Evolutionary conservation across 2,113 vertebrate genomes (phyloP).

Genomic region (Cochlearius cochlearius): DNA sequence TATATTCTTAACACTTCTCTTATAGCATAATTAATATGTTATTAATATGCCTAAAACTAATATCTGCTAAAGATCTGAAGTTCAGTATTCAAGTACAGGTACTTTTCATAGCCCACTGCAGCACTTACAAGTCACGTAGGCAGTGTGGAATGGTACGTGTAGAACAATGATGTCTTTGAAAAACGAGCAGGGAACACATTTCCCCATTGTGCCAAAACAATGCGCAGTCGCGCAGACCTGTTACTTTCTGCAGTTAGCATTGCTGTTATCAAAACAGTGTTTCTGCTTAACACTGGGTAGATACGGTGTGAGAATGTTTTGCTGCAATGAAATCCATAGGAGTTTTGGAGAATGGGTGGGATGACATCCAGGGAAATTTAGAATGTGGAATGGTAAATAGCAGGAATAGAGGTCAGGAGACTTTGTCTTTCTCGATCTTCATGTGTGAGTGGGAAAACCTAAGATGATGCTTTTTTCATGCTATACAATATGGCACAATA

Average conservation of each 20-base stretch:
- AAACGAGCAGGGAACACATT: neutral
- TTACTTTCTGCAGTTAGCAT: neutral
- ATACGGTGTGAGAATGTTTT: neutral
- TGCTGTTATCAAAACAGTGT: neutral
- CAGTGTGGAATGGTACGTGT: neutral
- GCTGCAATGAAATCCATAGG: neutral
- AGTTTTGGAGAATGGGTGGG: neutral
- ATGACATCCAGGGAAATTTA: neutral
- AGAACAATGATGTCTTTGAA: neutral
- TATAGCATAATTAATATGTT: neutral
- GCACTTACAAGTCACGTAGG: neutral
- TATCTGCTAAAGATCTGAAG: neutral
- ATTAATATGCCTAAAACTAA: neutral
- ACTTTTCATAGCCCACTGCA: neutral
- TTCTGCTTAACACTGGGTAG: neutral
- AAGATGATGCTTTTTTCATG: neutral
- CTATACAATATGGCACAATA: neutral
- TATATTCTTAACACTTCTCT: neutral
- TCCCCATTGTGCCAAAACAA: neutral
- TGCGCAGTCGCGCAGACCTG: neutral
- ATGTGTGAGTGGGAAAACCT: neutral
- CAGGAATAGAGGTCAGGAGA: neutral
- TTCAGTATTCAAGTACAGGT: neutral
- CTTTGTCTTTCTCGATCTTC: rapidly evolving
- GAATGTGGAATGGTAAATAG: neutral